A percentile compares a stretch with the other conserved stretches of the same genome.
phyloP scores from a whole-genome alignment of 2,113 vertebrate genomes.

The Rhabdornis inornatus region DNA sequence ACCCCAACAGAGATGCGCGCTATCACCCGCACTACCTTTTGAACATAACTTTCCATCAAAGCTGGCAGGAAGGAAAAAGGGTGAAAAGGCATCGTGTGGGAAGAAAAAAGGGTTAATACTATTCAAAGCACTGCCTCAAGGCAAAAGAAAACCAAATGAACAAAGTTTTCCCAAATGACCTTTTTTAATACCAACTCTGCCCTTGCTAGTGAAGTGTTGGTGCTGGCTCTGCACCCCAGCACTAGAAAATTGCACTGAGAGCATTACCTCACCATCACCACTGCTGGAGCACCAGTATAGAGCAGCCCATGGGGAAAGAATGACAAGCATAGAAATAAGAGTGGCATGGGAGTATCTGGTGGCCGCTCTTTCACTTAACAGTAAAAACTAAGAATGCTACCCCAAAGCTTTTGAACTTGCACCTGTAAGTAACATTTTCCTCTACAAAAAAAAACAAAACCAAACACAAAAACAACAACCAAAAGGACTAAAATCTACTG shows the following conservation, averaged over 20 bases:
- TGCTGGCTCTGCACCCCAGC: neutral
- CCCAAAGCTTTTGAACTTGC: neutral
- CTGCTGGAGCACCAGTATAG: conserved; percentile 21
- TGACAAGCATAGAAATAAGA: neutral
- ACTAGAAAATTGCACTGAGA: conserved; percentile 4
- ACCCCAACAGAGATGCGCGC: neutral
- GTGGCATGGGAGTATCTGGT: neutral
- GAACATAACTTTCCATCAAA: neutral
- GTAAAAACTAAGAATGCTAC: neutral
- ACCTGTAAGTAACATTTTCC: neutral
- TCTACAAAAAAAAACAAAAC: neutral
- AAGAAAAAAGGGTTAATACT: neutral
- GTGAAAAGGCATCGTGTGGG: neutral
- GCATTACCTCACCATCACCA: conserved; percentile 47
- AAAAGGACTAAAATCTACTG: neutral
- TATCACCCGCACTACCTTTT: neutral
- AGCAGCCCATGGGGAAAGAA: conserved; percentile 12
- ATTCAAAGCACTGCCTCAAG: conserved; percentile 19
- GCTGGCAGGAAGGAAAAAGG: neutral
- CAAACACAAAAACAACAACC: neutral
- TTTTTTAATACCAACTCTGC: conserved; percentile 59
- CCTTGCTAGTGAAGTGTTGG: conserved; percentile 41
- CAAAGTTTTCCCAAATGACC: conserved; percentile 58
- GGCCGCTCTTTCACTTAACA: neutral
- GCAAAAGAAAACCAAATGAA: conserved; percentile 17